A percentile compares a stretch with the other conserved stretches of the same genome.
These are phyloP conservation scores for Paraescarpia echinospica DNA, from an alignment of 1,140 invertebrate species.

Conservation along the genomic window DNA sequence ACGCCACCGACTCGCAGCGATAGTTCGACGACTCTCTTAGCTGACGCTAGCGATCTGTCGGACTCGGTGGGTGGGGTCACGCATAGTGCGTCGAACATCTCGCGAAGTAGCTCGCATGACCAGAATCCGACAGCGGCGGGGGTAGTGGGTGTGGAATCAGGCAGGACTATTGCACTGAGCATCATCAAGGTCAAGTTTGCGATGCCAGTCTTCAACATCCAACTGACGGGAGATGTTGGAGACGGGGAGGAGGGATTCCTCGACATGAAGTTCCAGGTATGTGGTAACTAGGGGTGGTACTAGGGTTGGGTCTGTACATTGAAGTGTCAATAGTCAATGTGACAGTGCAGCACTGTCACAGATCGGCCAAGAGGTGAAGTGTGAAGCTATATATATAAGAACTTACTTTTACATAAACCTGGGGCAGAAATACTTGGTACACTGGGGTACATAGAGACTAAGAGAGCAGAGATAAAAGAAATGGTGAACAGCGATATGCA, in stretches of 20 bases:
- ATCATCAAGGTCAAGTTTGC: conserved; percentile 40
- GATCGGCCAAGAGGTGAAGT: too few relatives aligned
- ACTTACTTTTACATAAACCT: too few relatives aligned
- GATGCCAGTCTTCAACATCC: conserved; percentile 56
- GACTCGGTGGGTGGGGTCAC: neutral
- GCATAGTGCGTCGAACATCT: neutral
- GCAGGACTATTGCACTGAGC: neutral
- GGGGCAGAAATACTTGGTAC: too few relatives aligned
- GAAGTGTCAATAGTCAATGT: too few relatives aligned
- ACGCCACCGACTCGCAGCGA: neutral
- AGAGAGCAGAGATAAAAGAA: too few relatives aligned
- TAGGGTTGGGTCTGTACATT: too few relatives aligned
- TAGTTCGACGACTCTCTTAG: neutral
- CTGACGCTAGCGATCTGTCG: conserved; percentile 8
- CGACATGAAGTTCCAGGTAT: conserved; percentile 72
- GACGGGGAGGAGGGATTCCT: conserved; percentile 62
- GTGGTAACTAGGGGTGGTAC: too few relatives aligned
- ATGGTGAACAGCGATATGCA: too few relatives aligned
- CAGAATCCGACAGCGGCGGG: neutral
- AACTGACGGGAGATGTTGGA: conserved; percentile 54
- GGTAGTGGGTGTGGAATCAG: neutral
- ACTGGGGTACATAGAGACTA: too few relatives aligned
- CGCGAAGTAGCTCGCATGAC: neutral
- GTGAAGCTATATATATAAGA: too few relatives aligned
- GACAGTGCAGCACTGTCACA: too few relatives aligned